These are phyloP conservation scores for Dexiosoma caninum DNA, from an alignment of 2,888 invertebrate genomes.

Conservation along the genomic window DNA sequence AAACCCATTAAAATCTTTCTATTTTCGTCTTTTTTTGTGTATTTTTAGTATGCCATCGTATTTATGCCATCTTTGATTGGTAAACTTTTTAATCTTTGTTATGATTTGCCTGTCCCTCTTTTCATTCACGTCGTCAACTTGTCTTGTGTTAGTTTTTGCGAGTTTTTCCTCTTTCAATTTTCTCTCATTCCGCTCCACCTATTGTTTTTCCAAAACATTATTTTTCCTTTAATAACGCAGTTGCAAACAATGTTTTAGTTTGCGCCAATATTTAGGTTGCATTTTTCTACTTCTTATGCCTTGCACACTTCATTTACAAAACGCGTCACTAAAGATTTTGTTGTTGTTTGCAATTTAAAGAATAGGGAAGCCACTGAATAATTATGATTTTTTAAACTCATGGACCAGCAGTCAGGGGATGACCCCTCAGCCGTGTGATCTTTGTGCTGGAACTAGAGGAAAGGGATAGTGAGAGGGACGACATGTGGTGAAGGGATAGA, in stretches of 20 bases:
- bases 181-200: background rate
- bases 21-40: constrained; percentile 27
- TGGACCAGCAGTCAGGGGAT: no score
- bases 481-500: no score
- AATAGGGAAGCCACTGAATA: no score
- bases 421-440: no score
- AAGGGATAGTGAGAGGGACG: no score
- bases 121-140: constrained; percentile 23
- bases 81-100: constrained; percentile 17
- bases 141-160: constrained; percentile 22
- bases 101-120: constrained; percentile 5
- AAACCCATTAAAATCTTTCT: constrained; percentile 27
- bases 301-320: background rate
- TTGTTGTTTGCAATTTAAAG: background rate
- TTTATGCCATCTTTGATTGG: constrained; percentile 37
- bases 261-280: constrained; percentile 42
- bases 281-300: constrained; percentile 10
- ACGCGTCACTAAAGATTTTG: background rate
- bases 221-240: constrained; percentile 7
- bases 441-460: no score
- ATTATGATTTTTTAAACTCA: no score
- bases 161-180: constrained; percentile 20
- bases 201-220: constrained; percentile 13
- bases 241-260: constrained; percentile 33
- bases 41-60: background rate